These are phyloP conservation scores for Conops quadrifasciatus DNA, from an alignment of 2,888 invertebrate species.

Conservation along the genomic window DNA sequence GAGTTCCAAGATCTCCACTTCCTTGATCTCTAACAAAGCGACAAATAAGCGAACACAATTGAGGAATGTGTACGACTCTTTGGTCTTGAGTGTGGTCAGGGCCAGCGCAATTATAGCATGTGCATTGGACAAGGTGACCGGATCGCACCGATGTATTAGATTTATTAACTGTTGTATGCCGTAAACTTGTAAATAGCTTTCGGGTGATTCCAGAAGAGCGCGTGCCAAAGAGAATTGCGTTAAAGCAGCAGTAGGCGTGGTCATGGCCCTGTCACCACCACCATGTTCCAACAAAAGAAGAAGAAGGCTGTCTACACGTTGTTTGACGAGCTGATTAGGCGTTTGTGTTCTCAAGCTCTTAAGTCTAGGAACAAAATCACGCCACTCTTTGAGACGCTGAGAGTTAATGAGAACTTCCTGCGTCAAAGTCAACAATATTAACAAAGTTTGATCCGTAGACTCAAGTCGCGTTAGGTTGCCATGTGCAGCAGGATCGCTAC, in stretches of 20 bases:
- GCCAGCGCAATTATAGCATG: constrained; percentile 61
- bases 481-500: neutral
- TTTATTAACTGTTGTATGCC: constrained; percentile 60
- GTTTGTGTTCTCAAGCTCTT: constrained; percentile 41
- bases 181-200: constrained; percentile 61
- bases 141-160: constrained; percentile 54
- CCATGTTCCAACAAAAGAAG: constrained; percentile 41
- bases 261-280: constrained; percentile 39
- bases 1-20: constrained; percentile 59
- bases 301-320: constrained; percentile 48
- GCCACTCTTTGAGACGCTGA: constrained; percentile 41
- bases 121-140: constrained; percentile 52
- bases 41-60: constrained; percentile 62
- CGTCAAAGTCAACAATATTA: constrained; percentile 52
- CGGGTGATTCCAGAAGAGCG: constrained; percentile 53
- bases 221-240: constrained; percentile 50
- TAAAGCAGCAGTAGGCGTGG: neutral
- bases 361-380: constrained; percentile 43
- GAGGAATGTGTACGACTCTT: constrained; percentile 63
- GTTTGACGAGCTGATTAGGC: constrained; percentile 46
- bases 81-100: constrained; percentile 55
- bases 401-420: constrained; percentile 55
- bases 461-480: constrained; percentile 31
- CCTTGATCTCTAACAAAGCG: constrained; percentile 55
- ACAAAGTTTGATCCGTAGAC: constrained; percentile 48